Conservation (phyloP, 2,888 invertebrate genomes). For the Microctonus aethiopoides region DNA sequence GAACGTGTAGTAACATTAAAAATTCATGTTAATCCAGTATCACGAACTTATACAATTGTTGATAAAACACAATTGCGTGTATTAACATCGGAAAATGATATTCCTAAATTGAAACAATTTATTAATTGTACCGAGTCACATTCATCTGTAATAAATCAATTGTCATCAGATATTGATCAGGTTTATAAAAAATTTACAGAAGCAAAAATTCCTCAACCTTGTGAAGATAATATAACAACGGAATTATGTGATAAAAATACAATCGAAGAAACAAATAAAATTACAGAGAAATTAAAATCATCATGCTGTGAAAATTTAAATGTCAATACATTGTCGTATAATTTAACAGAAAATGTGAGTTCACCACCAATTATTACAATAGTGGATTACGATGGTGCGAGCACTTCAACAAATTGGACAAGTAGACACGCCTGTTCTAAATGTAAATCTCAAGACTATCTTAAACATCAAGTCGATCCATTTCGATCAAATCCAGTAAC, state of each 20-base stretch:
- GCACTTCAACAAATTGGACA: slow-evolving; percentile 29
- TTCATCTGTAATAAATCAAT: slow-evolving; percentile 1
- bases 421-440: slow-evolving; percentile 52
- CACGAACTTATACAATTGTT: slow-evolving; percentile 57
- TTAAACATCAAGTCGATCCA: slow-evolving; percentile 51
- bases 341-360: background rate
- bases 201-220: background rate
- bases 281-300: background rate
- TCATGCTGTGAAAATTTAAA: background rate
- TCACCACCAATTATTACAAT: slow-evolving; percentile 45
- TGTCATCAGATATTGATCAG: background rate
- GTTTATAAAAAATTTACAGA: background rate
- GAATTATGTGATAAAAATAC: background rate
- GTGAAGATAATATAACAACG: background rate
- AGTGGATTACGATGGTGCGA: slow-evolving; percentile 47
- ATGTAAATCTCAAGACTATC: slow-evolving; percentile 51
- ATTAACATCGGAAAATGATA: background rate
- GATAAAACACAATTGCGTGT: background rate
- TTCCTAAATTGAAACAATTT: background rate
- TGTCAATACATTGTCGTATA: background rate
- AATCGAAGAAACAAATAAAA: background rate
- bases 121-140: background rate
- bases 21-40: slow-evolving; percentile 54
- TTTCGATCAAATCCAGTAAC: slow-evolving; percentile 42
- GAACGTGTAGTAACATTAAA: slow-evolving; percentile 53